phyloP scores from a whole-genome alignment of 2,888 invertebrate species.

The Tanytarsus gracilentus region DNA sequence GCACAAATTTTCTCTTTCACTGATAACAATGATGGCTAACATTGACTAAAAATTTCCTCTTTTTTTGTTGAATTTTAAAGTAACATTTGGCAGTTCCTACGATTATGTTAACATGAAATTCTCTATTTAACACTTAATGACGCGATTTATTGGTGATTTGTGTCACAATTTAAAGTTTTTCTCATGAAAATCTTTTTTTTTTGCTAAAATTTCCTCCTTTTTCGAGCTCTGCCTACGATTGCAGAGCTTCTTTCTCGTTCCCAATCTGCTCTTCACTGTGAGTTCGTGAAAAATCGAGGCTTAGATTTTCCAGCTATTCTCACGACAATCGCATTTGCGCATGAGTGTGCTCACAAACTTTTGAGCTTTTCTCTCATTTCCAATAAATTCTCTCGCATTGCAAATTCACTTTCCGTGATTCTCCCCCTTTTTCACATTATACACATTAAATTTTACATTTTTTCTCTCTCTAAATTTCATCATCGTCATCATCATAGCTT shows the following conservation, averaged over 20 bases:
- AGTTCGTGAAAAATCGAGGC: slow-evolving; percentile 20
- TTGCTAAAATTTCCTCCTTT: background rate
- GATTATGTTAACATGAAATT: slow-evolving; percentile 22
- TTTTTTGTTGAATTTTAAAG: background rate
- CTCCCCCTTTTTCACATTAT: too few relatives aligned
- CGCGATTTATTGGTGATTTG: background rate
- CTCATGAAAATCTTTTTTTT: slow-evolving; percentile 1
- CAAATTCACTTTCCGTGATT: too few relatives aligned
- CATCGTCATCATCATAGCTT: background rate
- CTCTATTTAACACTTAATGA: background rate
- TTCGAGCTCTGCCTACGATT: slow-evolving; percentile 5
- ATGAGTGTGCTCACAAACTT: background rate
- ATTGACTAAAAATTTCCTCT: slow-evolving; percentile 3
- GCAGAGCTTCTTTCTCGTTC: slow-evolving; percentile 20
- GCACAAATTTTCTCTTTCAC: too few relatives aligned
- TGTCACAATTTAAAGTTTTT: slow-evolving; percentile 3
- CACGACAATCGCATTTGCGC: slow-evolving; percentile 11
- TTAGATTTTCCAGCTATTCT: slow-evolving; percentile 17
- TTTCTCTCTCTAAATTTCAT: too few relatives aligned
- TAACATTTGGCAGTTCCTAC: slow-evolving; percentile 15
- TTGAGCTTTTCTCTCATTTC: background rate
- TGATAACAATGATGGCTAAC: slow-evolving; percentile 28
- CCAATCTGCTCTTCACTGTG: slow-evolving; percentile 22
- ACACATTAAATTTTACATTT: too few relatives aligned
- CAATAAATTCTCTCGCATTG: too few relatives aligned